A percentile compares a stretch with the other conserved stretches of the same genome.
These are phyloP conservation scores for Planococcus citri DNA, from an alignment of 1,140 invertebrate genomes.

Conservation along the genomic window DNA sequence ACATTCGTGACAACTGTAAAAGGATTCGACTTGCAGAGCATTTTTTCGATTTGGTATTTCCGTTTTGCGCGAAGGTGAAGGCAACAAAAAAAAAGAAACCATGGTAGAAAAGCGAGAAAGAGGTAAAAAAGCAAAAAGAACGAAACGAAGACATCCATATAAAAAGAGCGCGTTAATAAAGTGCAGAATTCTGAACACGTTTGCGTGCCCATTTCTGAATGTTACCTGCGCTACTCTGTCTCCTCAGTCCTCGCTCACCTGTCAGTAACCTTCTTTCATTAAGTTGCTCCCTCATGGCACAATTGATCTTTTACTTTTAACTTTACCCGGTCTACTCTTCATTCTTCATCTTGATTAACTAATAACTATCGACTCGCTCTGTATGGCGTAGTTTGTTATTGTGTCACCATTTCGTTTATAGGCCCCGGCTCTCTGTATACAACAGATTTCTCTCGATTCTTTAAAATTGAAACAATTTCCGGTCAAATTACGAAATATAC, in stretches of 20 bases:
- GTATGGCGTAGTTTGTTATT: not conserved
- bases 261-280: conserved; percentile 6
- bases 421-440: not conserved
- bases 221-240: not conserved
- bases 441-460: not conserved
- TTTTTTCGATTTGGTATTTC: too few relatives aligned
- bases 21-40: too few relatives aligned
- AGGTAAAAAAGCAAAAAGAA: too few relatives aligned
- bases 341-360: conserved; percentile 2
- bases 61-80: too few relatives aligned
- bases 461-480: not conserved
- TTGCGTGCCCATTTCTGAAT: not conserved
- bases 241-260: not conserved
- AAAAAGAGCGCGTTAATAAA: not conserved
- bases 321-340: not conserved
- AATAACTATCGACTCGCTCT: not conserved
- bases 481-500: not conserved
- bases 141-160: not conserved
- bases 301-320: conserved; percentile 1
- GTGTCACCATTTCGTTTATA: not conserved
- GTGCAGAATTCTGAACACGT: not conserved
- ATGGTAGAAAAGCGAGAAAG: too few relatives aligned
- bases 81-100: too few relatives aligned
- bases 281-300: not conserved
- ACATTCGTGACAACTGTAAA: too few relatives aligned